Base-by-base conservation (phyloP, 2,797 vertebrate genomes). In the Mallotus villosus region DNA sequence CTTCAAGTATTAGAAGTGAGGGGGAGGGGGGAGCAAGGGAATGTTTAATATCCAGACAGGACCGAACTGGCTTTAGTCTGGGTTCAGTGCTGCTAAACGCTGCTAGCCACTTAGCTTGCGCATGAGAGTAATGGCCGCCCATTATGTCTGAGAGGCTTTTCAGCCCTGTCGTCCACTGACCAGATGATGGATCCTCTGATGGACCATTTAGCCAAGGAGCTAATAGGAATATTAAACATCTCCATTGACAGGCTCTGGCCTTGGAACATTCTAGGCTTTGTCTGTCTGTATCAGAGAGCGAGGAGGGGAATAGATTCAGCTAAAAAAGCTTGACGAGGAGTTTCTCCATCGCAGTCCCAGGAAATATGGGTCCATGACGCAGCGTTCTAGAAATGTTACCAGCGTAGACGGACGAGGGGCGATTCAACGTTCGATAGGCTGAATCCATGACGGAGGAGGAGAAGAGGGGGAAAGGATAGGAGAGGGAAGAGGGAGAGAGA, bases 401-500 rank as follows among this genome's bases (percentile, higher is more conserved):
- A 51, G 49, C 49, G 41, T 49, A 34, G 32, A 34, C 32, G 7
- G 32, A 2, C 32, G 32, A 34, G 3, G 32, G 32, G 32, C 6
- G 32, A n/a, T n/a, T n/a, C n/a, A 59, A 22, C 16, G 37, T 21
- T 19, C 7, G 65, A 3, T 4, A 58, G 59, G 25, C 58, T 11
- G 11, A 51, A 49, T 46, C 37, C 51, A n/a, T 66, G 64, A 66
- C 64, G 46, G 11, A 66, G 64, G 24, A 25, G 37, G 24, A 25
- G 37, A 27, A 22, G 8, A 25, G 58, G n/a, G 49, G 14, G 21
- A 22, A 37, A 9, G 49, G 24, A 27, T 24, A 12, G 49, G 21
- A 53, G 62, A n/a, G 59, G 14, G 64, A 71, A 53, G 62, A n/a
- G 59, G 14, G 64, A 71, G 76, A 76, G 74, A 79, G 21, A 53